Evolutionary conservation across 1,140 invertebrate genomes (phyloP).

Genomic region (Aleiodes sp.): DNA sequence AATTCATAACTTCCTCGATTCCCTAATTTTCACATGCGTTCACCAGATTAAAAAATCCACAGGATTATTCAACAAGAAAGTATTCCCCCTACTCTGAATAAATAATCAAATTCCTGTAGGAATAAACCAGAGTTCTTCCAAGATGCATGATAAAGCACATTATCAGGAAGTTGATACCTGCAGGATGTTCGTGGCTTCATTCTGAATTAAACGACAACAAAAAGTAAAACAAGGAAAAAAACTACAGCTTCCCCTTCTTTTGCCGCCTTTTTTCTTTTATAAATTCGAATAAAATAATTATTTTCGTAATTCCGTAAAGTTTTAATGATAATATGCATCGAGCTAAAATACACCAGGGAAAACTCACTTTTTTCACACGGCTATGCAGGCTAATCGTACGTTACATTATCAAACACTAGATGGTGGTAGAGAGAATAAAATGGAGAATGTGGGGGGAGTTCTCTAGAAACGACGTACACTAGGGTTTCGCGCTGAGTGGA

Average conservation of each 20-base stretch:
- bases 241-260: too few species aligned
- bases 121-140: background rate
- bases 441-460: background rate
- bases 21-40: too few species aligned
- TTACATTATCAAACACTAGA: slow-evolving; percentile 16
- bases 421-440: background rate
- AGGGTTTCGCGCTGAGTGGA: slow-evolving; percentile 13
- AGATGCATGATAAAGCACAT: slow-evolving; percentile 9
- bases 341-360: background rate
- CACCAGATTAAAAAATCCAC: background rate
- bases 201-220: background rate
- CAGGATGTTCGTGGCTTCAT: background rate
- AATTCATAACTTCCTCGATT: too few species aligned
- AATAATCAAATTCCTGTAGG: background rate
- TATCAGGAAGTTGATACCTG: slow-evolving; percentile 9
- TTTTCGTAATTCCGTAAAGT: background rate
- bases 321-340: background rate
- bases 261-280: too few species aligned
- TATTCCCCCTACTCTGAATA: background rate
- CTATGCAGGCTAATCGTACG: background rate
- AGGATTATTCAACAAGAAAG: background rate
- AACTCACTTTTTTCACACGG: background rate
- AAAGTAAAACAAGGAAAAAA: background rate
- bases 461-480: slow-evolving; percentile 16
- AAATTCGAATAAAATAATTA: too few species aligned